A percentile compares a stretch with the other conserved stretches of the same genome.
These are phyloP conservation scores for Macrotis lagotis DNA, from an alignment of 2,113 vertebrate species.

Conservation along the genomic window DNA sequence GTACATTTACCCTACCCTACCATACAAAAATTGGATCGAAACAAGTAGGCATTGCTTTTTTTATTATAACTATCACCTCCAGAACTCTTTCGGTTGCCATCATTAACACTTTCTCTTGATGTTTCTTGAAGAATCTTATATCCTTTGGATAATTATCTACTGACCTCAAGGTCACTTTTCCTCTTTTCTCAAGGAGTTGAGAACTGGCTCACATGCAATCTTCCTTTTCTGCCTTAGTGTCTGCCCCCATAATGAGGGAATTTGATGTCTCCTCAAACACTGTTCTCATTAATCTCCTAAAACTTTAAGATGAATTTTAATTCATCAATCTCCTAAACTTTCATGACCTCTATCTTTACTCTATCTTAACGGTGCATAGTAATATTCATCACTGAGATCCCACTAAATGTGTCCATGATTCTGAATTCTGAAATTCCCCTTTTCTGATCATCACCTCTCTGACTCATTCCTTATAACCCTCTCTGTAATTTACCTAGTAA, in stretches of 20 bases:
- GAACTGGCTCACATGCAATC: neutral
- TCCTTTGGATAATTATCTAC: neutral
- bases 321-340: neutral
- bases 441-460: neutral
- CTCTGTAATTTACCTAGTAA: neutral
- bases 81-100: neutral
- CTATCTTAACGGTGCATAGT: neutral
- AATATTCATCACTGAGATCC: neutral
- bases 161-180: neutral
- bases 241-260: neutral
- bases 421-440: neutral
- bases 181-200: neutral
- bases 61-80: neutral
- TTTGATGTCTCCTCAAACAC: neutral
- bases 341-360: neutral
- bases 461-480: neutral
- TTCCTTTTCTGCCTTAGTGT: neutral
- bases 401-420: neutral
- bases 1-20: neutral
- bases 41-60: neutral
- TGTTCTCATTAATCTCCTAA: neutral
- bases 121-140: too few species aligned
- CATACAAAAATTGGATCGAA: neutral
- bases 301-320: neutral
- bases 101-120: neutral